Conservation (phyloP, 64 coral and sea anemone species). For the Montipora foliosa region DNA sequence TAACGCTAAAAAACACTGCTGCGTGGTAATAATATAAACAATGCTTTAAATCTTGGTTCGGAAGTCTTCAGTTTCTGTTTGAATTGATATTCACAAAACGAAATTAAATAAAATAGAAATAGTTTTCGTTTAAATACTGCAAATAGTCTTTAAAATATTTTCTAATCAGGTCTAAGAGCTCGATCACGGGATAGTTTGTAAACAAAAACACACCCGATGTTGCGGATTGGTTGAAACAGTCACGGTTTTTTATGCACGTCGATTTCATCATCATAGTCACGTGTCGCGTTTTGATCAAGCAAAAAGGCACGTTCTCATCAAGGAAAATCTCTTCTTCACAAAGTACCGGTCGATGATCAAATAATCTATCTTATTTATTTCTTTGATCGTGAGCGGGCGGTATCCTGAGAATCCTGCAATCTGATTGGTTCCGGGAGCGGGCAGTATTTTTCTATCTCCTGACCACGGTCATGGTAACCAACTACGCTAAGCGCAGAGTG, state of each 20-base stretch:
- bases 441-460: no score
- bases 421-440: no score
- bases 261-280: slow-evolving; percentile 39
- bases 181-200: slow-evolving; percentile 19
- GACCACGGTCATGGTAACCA: no score
- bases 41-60: neutral
- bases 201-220: slow-evolving; percentile 14
- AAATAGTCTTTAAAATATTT: no score
- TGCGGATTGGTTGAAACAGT: neutral
- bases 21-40: no score
- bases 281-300: neutral
- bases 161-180: neutral
- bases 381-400: no score
- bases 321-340: neutral
- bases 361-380: neutral
- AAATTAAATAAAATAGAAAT: neutral
- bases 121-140: neutral
- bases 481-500: no score
- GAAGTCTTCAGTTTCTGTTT: neutral
- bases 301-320: neutral
- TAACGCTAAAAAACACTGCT: neutral
- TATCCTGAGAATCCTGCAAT: no score
- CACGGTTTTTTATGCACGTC: neutral
- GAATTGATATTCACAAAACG: neutral
- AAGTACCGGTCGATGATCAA: neutral